A percentile compares a stretch with the other conserved stretches of the same genome.
These are phyloP conservation scores for Leptogaster cylindrica DNA, from an alignment of 2,888 invertebrate genomes.

Conservation along the genomic window DNA sequence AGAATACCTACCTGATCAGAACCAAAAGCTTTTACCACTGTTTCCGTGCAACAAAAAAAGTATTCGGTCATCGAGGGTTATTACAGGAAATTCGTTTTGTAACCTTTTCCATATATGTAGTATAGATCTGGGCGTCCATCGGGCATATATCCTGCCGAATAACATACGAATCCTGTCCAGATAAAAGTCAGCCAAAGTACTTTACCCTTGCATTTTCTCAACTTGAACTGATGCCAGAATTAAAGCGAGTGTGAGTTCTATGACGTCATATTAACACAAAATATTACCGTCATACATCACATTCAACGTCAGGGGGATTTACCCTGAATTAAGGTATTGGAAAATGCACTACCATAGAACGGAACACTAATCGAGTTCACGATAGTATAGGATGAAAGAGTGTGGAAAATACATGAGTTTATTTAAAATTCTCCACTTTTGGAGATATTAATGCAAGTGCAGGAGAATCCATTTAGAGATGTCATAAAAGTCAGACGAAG, in stretches of 20 bases:
- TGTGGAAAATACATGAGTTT: not conserved
- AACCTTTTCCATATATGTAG: not conserved
- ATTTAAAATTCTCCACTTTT: too few species aligned
- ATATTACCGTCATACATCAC: conserved; percentile 16
- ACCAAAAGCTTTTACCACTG: not conserved
- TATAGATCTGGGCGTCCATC: not conserved
- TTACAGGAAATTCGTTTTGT: not conserved
- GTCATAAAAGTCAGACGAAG: too few species aligned
- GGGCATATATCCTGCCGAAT: not conserved
- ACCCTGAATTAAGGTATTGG: conserved; percentile 16
- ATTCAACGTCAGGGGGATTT: conserved; percentile 12
- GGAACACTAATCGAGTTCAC: conserved; percentile 5
- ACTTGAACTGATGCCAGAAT: conserved; percentile 1
- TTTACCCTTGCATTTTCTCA: not conserved
- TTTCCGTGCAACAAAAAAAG: not conserved
- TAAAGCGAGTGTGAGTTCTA: not conserved
- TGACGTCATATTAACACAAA: conserved; percentile 21
- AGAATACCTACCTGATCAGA: not conserved
- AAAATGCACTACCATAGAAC: conserved; percentile 3
- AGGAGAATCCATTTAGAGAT: too few species aligned
- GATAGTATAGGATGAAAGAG: not conserved
- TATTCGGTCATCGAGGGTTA: not conserved
- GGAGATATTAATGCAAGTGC: too few species aligned
- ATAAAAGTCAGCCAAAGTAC: not conserved
- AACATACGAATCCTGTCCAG: not conserved